Percentiles rank a stretch among this genome's conserved stretches.
These are phyloP conservation scores for Hydrophis major DNA, from an alignment of 2,797 vertebrate species.

Conservation along the genomic window DNA sequence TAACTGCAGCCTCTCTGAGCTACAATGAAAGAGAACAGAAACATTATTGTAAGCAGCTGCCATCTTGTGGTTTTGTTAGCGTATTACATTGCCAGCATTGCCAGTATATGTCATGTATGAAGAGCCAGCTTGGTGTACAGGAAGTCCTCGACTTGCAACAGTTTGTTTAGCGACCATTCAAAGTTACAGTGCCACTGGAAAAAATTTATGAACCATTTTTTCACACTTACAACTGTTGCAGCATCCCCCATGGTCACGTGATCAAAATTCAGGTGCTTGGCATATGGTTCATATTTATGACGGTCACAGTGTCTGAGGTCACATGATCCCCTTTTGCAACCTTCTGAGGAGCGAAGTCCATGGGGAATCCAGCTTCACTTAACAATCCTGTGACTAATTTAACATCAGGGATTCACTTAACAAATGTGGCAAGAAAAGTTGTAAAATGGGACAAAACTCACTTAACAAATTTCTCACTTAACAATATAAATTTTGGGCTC, in stretches of 20 bases:
- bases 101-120: not conserved
- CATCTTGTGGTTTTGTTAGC: slow-evolving; percentile 23
- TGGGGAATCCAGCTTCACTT: too few relatives aligned
- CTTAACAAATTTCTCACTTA: not conserved
- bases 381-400: too few relatives aligned
- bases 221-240: too few relatives aligned
- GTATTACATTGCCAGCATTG: not conserved
- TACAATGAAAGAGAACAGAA: not conserved
- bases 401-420: not conserved
- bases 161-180: not conserved
- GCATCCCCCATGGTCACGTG: too few relatives aligned
- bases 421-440: not conserved
- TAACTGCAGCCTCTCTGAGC: not conserved
- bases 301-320: too few relatives aligned
- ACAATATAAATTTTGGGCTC: not conserved
- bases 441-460: not conserved
- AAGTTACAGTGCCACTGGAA: not conserved
- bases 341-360: too few relatives aligned
- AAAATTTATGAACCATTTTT: not conserved
- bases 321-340: too few relatives aligned
- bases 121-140: not conserved
- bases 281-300: too few relatives aligned
- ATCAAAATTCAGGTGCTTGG: too few relatives aligned
- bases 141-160: not conserved
- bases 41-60: not conserved